A percentile compares a stretch with the other conserved stretches of the same genome.
Evolutionary conservation across 2,888 invertebrate genomes (phyloP).

Genomic region (Matsumyia berberina): DNA sequence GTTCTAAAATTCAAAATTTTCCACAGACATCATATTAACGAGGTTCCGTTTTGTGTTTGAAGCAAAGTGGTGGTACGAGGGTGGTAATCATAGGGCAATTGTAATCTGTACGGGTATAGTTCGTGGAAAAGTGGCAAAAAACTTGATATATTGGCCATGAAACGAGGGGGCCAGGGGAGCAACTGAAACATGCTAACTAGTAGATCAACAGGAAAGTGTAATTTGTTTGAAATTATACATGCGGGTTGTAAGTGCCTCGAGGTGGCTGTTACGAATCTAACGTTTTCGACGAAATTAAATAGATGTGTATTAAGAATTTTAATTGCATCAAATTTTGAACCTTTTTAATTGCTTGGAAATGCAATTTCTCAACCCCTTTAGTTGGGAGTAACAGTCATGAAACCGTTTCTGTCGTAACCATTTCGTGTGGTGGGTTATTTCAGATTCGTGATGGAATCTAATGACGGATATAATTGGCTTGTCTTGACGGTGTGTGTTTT

Average conservation of each 20-base stretch:
- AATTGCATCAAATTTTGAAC: constrained; percentile 19
- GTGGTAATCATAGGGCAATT: constrained; percentile 67
- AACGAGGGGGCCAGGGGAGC: background rate
- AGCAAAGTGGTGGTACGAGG: constrained; percentile 16
- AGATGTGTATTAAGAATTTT: constrained; percentile 19
- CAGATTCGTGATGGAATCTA: too few relatives aligned
- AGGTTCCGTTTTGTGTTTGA: constrained; percentile 73
- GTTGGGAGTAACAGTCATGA: too few relatives aligned
- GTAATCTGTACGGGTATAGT: constrained; percentile 38
- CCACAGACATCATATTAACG: constrained; percentile 75
- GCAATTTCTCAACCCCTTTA: too few relatives aligned
- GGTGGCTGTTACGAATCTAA: constrained; percentile 16
- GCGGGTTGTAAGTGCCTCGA: constrained; percentile 24
- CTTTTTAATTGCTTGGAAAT: constrained; percentile 2
- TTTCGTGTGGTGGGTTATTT: too few relatives aligned
- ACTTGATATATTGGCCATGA: constrained; percentile 65
- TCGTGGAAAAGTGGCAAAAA: constrained; percentile 33
- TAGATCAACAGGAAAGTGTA: constrained; percentile 69
- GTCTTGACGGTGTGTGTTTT: too few relatives aligned
- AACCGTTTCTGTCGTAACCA: too few relatives aligned
- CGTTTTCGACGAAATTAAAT: constrained; percentile 20
- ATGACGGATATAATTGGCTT: too few relatives aligned
- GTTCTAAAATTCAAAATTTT: constrained; percentile 74
- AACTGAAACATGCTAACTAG: constrained; percentile 39
- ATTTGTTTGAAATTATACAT: constrained; percentile 55